Conservation (phyloP, 2,888 invertebrate species). For the Artemia sp. region DNA sequence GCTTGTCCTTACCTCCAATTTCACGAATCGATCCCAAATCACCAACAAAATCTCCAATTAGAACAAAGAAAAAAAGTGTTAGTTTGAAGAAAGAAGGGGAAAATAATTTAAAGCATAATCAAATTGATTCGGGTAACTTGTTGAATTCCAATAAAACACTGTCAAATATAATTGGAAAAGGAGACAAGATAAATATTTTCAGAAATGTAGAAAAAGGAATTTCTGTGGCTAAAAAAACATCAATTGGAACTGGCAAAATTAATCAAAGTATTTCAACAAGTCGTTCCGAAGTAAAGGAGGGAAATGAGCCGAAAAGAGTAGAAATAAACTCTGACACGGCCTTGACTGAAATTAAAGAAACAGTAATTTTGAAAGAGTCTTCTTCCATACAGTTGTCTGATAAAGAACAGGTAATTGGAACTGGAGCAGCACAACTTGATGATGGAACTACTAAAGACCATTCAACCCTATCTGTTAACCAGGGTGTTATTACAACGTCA, state of each 20-base stretch:
- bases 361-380: background rate
- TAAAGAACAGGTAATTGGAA: too few relatives aligned
- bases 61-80: background rate
- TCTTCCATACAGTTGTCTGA: background rate
- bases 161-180: too few relatives aligned
- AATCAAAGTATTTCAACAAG: background rate
- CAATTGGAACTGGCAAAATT: background rate
- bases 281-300: background rate
- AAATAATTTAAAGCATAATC: background rate
- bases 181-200: background rate
- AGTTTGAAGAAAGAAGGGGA: background rate
- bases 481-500: background rate
- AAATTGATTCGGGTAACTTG: background rate
- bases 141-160: background rate
- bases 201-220: background rate
- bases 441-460: background rate
- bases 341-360: background rate
- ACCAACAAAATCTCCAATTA: conserved; percentile 8
- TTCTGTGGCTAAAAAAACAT: background rate
- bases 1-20: background rate
- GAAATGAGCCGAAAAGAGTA: background rate
- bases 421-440: background rate
- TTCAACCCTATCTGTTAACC: background rate
- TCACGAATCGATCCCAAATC: conserved; percentile 2
- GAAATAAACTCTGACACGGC: background rate